phyloP scores from a whole-genome alignment of 1,140 invertebrate genomes.

The Alviniconcha marisindica region DNA sequence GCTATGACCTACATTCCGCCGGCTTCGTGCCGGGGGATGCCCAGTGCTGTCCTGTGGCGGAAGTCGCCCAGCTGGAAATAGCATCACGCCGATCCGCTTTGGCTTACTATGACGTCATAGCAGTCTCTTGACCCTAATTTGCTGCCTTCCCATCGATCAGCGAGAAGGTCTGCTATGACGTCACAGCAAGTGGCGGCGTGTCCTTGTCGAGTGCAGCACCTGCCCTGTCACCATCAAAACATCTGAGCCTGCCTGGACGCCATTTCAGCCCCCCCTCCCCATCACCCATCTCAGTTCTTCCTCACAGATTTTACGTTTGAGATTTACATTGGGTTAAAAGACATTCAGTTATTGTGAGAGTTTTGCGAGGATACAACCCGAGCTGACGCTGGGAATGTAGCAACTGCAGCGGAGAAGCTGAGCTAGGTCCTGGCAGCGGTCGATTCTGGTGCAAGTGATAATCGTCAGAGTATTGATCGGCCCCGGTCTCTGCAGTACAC shows the following conservation, averaged over 20 bases:
- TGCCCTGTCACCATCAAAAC: no score
- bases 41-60: neutral
- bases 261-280: no score
- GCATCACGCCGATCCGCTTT: slow-evolving; percentile 2
- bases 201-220: slow-evolving; percentile 9
- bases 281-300: no score
- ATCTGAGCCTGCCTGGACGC: no score
- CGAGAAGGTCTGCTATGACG: slow-evolving; percentile 25
- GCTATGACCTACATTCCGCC: no score
- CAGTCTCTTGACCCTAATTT: slow-evolving; percentile 31
- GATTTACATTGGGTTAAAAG: no score
- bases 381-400: neutral
- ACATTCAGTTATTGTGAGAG: no score
- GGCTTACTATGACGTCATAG: slow-evolving; percentile 15
- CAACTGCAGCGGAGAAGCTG: neutral
- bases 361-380: no score
- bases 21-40: no score
- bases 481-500: neutral
- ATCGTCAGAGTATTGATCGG: slow-evolving; percentile 14
- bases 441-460: neutral
- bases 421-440: neutral
- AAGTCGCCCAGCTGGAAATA: slow-evolving; percentile 3
- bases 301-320: no score
- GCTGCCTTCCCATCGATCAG: slow-evolving; percentile 12
- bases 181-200: slow-evolving; percentile 15